Evolutionary conservation across 2,797 vertebrate species (phyloP), one percentile per base, ranked within the genome.

Genomic region (Pagetopsis macropterus): DNA sequence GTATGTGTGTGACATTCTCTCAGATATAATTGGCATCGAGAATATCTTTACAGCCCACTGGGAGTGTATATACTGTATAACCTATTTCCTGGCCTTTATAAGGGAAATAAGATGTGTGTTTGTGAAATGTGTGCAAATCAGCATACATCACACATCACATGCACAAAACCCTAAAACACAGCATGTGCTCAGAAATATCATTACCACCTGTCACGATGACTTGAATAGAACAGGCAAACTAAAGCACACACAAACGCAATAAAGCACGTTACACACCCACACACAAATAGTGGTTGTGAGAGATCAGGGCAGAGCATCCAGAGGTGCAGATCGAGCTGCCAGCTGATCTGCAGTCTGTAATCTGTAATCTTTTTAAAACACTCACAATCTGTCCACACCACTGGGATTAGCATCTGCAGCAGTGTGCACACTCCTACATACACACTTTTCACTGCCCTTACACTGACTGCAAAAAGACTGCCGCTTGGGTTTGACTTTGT

Each of bases 351-450:
- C 66, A 49, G 74, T 72, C 75, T 65, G 73, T 87, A 86, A 87
- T 88, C 89, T 89, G 58, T 91, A 91, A 92, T 94, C 91, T 93
- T 67, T 78, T 91, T 91, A 93, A 92, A 94, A 92, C 71, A 88
- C 68, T 81, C 66, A n/a, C 80, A 88, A 82, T 93, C 89, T 91
- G 82, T 87, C 81, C 70, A 59, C 81, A 84, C 63, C 65, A 23
- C 55, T 65, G 58, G 84, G 85, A 87, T 92, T 89, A 88, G 75
- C 74, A 72, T 84, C 56, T 83, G 78, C 54, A 81, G 69, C 45
- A 19, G 50, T 65, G 72, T 46, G 52, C 50, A 59, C 57, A 66
- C n/a, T 21, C 58, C 43, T 21, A 19, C 50, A 51, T 31, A 43
- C 51, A 46, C 65, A 4, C 52, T 48, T 68, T 44, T 63, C 15